phyloP scores from a whole-genome alignment of 2,113 vertebrate genomes.

The rabbit (Oryctolagus cuniculus) region mOryCun1.1 NC_091434.1:144433501-144434000 shows the following conservation, averaged over 20 bases:
- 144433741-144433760: not conserved
- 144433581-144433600: not conserved
- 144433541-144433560: not conserved
- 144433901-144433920: too few relatives aligned
- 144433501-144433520: slow-evolving; percentile 24
- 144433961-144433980: too few relatives aligned
- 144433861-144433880: not conserved
- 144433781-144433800: not conserved
- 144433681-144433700: not conserved
- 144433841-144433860: not conserved
- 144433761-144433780: not conserved
- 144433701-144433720: not conserved
- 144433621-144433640: not conserved
- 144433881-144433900: too few relatives aligned
- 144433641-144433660: not conserved
- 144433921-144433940: too few relatives aligned
- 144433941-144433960: too few relatives aligned
- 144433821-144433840: not conserved
- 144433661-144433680: not conserved
- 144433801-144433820: not conserved
- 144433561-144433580: not conserved
- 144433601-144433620: slow-evolving; percentile 36
- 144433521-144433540: not conserved
- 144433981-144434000: too few relatives aligned
- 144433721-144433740: not conserved